These are phyloP conservation scores for Mus caroli DNA, from an alignment of 2,797 vertebrate species.

Conservation along the genomic window DNA sequence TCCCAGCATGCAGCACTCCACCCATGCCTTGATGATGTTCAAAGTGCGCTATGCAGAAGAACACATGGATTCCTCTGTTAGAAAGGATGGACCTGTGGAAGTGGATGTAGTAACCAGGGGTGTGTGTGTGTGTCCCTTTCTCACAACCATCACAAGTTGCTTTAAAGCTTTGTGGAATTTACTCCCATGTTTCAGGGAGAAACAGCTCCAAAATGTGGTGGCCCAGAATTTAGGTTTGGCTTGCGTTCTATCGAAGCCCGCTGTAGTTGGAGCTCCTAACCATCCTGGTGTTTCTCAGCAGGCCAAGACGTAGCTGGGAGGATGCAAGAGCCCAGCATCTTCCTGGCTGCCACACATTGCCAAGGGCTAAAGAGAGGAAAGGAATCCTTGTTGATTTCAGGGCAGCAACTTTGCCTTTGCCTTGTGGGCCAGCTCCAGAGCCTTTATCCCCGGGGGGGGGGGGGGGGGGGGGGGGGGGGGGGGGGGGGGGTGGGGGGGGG, in stretches of 20 bases:
- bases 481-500: background rate
- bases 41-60: background rate
- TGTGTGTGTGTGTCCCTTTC: background rate
- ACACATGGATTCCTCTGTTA: background rate
- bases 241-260: background rate
- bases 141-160: background rate
- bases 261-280: background rate
- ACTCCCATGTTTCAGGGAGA: constrained; percentile 23
- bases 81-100: background rate
- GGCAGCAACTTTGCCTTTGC: background rate
- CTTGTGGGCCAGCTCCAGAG: constrained; percentile 25
- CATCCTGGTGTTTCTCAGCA: accelerated
- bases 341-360: background rate
- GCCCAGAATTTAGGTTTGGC: constrained; percentile 29
- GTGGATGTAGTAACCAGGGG: background rate
- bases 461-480: background rate
- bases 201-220: background rate
- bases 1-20: accelerated
- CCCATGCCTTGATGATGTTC: background rate
- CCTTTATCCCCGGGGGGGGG: background rate
- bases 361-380: constrained; percentile 11
- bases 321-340: background rate
- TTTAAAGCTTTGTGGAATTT: constrained; percentile 56
- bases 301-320: accelerated
- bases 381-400: background rate